Evolutionary conservation across 2,113 vertebrate species (phyloP).

Genomic region (Phycodurus eques): DNA sequence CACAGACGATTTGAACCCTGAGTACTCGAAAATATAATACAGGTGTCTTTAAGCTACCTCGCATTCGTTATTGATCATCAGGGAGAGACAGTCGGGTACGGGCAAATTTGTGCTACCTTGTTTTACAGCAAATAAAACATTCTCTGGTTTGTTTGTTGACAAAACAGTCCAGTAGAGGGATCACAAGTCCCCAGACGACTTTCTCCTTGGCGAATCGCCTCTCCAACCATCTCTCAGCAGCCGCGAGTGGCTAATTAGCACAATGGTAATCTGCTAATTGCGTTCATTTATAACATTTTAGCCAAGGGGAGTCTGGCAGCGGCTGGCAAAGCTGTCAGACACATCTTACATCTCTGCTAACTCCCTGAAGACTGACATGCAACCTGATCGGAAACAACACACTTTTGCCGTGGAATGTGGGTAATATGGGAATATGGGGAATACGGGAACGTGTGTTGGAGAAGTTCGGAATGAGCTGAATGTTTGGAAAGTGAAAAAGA

Average conservation of each 20-base stretch:
- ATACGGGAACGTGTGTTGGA: no score
- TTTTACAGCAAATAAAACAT: constrained; percentile 42
- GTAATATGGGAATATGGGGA: no score
- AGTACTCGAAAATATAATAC: constrained; percentile 68
- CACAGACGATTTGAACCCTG: constrained; percentile 66
- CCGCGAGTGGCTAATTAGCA: constrained; percentile 95
- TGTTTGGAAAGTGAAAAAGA: no score
- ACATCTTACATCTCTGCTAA: constrained; percentile 34
- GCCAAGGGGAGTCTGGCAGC: constrained; percentile 89
- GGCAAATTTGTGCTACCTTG: constrained; percentile 40
- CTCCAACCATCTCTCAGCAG: constrained; percentile 84
- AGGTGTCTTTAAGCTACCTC: constrained; percentile 66
- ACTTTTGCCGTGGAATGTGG: background rate
- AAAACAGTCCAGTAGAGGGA: constrained; percentile 65
- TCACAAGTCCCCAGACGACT: constrained; percentile 84
- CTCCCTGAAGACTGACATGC: background rate
- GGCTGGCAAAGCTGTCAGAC: constrained; percentile 84
- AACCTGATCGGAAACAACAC: background rate
- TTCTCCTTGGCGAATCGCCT: constrained; percentile 68
- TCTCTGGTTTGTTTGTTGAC: constrained; percentile 83
- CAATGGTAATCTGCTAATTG: constrained; percentile 95
- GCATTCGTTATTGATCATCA: constrained; percentile 63
- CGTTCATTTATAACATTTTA: constrained; percentile 99
- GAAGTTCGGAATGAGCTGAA: no score
- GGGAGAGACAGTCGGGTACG: constrained; percentile 59